phyloP scores from a whole-genome alignment of 2,113 vertebrate genomes.

The Corythaeola cristata region DNA sequence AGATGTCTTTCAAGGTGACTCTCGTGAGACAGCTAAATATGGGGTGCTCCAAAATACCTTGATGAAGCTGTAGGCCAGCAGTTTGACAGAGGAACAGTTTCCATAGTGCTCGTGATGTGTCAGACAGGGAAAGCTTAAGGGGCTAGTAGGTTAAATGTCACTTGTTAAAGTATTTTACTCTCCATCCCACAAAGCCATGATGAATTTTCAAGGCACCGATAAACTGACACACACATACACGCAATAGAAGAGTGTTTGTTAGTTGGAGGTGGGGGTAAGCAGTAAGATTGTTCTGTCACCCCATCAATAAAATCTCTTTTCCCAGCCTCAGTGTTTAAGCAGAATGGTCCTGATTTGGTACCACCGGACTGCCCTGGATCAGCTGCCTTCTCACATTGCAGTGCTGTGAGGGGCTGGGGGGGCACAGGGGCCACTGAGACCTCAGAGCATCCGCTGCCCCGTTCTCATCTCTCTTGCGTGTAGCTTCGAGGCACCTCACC shows the following conservation, averaged over 20 bases:
- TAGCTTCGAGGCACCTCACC: not conserved
- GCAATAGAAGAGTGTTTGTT: not conserved
- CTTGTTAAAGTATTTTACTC: not conserved
- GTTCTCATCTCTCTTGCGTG: not conserved
- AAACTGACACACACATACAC: not conserved
- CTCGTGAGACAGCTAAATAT: not conserved
- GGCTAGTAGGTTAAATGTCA: not conserved
- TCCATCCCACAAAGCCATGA: not conserved
- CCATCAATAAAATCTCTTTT: not conserved
- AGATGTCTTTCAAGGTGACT: not conserved
- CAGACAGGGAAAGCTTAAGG: not conserved
- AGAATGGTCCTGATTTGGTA: not conserved
- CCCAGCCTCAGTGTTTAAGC: not conserved
- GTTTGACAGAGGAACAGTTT: not conserved
- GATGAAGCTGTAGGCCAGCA: not conserved
- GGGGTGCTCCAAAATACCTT: not conserved
- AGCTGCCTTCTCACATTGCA: not conserved
- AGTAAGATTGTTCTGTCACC: not conserved
- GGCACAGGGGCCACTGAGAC: not conserved
- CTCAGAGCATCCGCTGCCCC: not conserved
- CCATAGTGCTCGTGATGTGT: not conserved
- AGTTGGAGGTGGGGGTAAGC: not conserved
- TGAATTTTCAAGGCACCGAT: not conserved
- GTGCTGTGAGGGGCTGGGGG: not conserved
- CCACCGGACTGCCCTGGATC: not conserved